Evolutionary conservation across 2,797 vertebrate genomes (phyloP).

Genomic region (Lacerta agilis): DNA sequence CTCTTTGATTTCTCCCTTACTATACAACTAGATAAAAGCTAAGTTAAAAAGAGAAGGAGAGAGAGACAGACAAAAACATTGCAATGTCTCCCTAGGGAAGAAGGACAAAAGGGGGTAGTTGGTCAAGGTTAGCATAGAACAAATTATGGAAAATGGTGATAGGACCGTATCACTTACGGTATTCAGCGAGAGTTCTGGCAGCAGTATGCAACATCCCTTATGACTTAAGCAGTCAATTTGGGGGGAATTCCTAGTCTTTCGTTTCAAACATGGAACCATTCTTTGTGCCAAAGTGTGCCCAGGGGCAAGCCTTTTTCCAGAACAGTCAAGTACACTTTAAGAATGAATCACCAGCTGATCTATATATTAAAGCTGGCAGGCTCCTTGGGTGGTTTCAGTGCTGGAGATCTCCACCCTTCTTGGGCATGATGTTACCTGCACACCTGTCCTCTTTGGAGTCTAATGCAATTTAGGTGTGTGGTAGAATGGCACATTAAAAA

Average conservation of each 20-base stretch:
- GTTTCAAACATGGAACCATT: conserved; percentile 60
- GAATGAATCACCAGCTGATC: neutral
- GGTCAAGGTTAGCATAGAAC: accelerated
- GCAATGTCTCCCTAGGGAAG: accelerated
- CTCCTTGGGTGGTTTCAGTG: neutral
- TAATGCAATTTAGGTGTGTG: neutral
- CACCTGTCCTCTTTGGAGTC: neutral
- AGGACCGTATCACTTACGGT: neutral
- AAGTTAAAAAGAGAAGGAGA: neutral
- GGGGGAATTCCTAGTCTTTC: conserved; percentile 17
- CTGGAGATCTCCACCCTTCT: neutral
- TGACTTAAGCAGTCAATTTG: neutral
- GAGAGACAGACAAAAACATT: neutral
- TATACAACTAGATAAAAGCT: conserved; percentile 2
- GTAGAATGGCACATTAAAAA: neutral
- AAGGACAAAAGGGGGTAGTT: neutral
- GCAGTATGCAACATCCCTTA: neutral
- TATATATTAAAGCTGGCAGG: neutral
- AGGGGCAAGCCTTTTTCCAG: conserved; percentile 20
- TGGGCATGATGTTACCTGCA: neutral
- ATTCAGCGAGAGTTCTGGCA: neutral
- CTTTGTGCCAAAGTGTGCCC: conserved; percentile 61
- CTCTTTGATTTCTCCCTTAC: neutral
- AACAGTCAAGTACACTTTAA: neutral
- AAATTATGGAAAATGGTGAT: neutral